These are phyloP conservation scores for Rhabdornis inornatus DNA, from an alignment of 2,113 vertebrate genomes.

Conservation along the genomic window DNA sequence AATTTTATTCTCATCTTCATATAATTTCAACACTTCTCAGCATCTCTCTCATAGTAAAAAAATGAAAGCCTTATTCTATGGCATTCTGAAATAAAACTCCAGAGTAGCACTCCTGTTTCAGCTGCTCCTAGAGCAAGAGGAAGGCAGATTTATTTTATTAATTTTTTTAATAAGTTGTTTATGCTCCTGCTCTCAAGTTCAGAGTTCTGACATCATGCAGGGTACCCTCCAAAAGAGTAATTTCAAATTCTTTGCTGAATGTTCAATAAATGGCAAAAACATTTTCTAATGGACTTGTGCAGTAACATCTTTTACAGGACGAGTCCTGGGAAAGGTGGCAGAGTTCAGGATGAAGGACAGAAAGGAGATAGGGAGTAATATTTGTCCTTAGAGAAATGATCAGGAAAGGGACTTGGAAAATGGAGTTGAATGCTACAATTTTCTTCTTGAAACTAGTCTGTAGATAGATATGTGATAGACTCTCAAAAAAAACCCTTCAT, in stretches of 20 bases:
- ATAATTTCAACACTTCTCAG: neutral
- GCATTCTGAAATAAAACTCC: neutral
- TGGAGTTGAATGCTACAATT: neutral
- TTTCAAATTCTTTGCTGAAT: neutral
- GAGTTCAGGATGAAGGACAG: neutral
- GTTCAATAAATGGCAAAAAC: neutral
- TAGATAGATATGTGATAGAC: neutral
- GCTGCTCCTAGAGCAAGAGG: neutral
- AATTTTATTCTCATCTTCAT: neutral
- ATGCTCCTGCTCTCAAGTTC: neutral
- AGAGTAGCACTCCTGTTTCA: neutral
- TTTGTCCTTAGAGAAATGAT: neutral
- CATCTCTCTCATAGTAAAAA: neutral
- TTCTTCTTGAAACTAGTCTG: neutral
- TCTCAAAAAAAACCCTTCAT: neutral
- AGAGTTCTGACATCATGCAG: neutral
- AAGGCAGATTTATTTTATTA: neutral
- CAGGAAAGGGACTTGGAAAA: neutral
- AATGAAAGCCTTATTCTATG: neutral
- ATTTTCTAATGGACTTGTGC: neutral
- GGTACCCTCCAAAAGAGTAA: neutral
- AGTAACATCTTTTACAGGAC: neutral
- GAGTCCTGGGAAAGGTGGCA: neutral
- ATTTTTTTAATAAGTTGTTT: neutral
- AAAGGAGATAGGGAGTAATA: neutral